These are phyloP conservation scores for Acrocera orbiculus DNA, from an alignment of 2,888 invertebrate genomes.

Conservation along the genomic window DNA sequence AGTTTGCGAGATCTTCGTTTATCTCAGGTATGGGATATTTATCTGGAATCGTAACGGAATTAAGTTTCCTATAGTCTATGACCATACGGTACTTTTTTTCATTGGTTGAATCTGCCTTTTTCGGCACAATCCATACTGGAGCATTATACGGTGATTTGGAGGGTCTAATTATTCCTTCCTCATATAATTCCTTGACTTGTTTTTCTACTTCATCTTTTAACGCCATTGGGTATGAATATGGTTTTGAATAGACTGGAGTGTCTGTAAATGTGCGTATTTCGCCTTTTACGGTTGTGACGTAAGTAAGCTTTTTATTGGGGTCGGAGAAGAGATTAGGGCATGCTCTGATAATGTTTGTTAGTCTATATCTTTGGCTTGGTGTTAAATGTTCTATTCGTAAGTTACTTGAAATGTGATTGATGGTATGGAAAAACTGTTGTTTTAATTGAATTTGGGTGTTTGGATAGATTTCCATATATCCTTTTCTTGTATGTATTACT, in stretches of 20 bases:
- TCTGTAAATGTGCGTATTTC: constrained; percentile 5
- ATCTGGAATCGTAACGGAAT: constrained; percentile 8
- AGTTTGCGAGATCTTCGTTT: not conserved
- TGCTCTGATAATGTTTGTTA: not conserved
- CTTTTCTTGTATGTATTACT: constrained; percentile 1
- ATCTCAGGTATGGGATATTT: constrained; percentile 9
- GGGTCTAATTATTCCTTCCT: constrained; percentile 6
- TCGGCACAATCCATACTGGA: constrained; percentile 4
- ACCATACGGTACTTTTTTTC: constrained; percentile 7
- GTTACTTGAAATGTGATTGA: not conserved
- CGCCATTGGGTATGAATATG: constrained; percentile 4
- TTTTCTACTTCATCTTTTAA: constrained; percentile 4
- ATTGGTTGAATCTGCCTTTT: constrained; percentile 6
- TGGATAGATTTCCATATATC: not conserved
- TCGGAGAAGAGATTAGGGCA: constrained; percentile 1
- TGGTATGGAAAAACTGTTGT: constrained; percentile 1
- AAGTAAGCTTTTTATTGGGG: constrained; percentile 1
- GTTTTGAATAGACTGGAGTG: constrained; percentile 4
- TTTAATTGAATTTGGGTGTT: not conserved
- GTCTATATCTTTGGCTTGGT: not conserved
- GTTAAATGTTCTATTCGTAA: constrained; percentile 2
- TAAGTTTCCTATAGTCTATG: constrained; percentile 9
- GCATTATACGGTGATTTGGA: constrained; percentile 1
- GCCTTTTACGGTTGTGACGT: not conserved
- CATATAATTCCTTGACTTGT: constrained; percentile 6